These are phyloP conservation scores for Mycteria americana DNA, from an alignment of 2,797 vertebrate species.

Conservation along the genomic window DNA sequence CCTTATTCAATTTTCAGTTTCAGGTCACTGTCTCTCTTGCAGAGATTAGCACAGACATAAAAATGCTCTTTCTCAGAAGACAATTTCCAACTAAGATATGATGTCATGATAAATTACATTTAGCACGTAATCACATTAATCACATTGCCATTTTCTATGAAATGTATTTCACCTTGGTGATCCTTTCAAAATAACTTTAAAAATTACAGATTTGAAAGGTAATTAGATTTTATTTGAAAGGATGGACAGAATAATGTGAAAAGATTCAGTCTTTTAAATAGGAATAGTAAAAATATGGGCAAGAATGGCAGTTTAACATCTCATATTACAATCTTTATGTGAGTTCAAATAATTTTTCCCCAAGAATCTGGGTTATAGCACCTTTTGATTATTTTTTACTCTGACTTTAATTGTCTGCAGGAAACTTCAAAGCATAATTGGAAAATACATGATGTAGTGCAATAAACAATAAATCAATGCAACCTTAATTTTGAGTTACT, in stretches of 20 bases:
- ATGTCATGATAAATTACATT: neutral
- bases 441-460: neutral
- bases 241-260: neutral
- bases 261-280: neutral
- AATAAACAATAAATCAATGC: neutral
- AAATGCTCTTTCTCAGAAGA: neutral
- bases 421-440: neutral
- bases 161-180: neutral
- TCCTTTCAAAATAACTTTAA: neutral
- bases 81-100: neutral
- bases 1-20: neutral
- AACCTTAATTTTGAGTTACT: conserved; percentile 69
- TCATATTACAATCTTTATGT: neutral
- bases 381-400: neutral
- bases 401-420: neutral
- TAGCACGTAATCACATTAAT: neutral
- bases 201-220: neutral
- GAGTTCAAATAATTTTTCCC: neutral
- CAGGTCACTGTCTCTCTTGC: neutral
- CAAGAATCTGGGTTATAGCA: neutral
- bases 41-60: neutral
- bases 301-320: neutral
- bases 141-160: neutral
- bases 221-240: neutral
- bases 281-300: neutral